Evolutionary conservation across 2,797 vertebrate genomes (phyloP).

Genomic region (Cuculus canorus): DNA sequence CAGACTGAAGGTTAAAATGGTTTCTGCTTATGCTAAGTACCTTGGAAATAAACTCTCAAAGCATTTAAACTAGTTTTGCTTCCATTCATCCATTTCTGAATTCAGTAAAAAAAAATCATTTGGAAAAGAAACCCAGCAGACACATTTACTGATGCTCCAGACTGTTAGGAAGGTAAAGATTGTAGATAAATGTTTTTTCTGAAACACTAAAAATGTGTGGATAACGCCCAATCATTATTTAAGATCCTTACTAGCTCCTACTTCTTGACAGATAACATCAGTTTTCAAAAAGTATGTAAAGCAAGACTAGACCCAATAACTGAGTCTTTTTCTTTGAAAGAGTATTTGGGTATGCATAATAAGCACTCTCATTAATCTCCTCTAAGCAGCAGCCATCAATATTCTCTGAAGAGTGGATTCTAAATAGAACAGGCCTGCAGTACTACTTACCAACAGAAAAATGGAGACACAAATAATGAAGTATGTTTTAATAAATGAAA

Average conservation of each 20-base stretch:
- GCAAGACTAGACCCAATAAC: neutral
- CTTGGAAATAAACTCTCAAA: conserved; percentile 4
- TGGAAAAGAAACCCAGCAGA: neutral
- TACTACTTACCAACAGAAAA: neutral
- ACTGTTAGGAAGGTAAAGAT: neutral
- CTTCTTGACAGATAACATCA: neutral
- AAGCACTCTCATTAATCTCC: neutral
- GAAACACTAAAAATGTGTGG: neutral
- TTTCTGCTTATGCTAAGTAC: conserved; percentile 12
- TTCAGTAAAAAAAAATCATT: neutral
- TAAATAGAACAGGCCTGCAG: neutral
- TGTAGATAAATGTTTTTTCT: neutral
- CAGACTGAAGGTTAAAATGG: conserved; percentile 33
- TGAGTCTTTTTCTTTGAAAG: neutral
- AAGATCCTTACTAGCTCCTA: neutral
- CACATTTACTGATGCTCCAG: neutral
- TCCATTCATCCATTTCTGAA: neutral
- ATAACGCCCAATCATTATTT: neutral
- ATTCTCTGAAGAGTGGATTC: neutral
- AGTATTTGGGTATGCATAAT: neutral
- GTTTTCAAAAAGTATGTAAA: neutral
- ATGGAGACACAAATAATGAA: neutral
- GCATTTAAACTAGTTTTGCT: conserved; percentile 4
- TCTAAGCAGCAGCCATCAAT: neutral
- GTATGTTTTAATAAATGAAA: neutral